phyloP scores from a whole-genome alignment of 2,113 vertebrate genomes.

The Antennarius striatus region DNA sequence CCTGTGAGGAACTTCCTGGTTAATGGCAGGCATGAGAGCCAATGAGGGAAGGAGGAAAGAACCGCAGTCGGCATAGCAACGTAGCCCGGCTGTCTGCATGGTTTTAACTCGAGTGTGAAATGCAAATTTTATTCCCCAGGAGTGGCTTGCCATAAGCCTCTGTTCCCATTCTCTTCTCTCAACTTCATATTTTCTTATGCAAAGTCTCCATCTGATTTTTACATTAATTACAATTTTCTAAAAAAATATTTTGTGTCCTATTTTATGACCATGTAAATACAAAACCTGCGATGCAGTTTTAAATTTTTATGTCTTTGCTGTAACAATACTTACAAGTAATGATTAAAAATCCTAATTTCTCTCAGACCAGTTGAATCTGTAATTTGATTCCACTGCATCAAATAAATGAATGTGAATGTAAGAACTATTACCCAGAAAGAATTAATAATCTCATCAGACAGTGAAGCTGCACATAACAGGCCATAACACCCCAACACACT shows the following conservation, averaged over 20 bases:
- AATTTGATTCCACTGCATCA: not conserved
- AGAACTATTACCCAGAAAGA: not conserved
- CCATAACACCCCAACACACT: not conserved
- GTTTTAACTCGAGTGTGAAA: constrained; percentile 78
- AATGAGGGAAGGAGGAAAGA: constrained; percentile 66
- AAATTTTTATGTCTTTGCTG: too few relatives aligned
- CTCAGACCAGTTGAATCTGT: not conserved
- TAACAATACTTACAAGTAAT: not conserved
- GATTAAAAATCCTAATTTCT: not conserved
- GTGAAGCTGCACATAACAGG: constrained; percentile 11
- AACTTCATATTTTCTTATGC: constrained; percentile 17
- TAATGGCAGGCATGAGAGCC: constrained; percentile 61
- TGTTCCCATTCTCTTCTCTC: constrained; percentile 52
- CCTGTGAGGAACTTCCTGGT: constrained; percentile 71
- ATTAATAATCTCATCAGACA: not conserved
- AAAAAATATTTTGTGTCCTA: not conserved
- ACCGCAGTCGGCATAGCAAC: constrained; percentile 84
- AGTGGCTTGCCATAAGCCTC: constrained; percentile 72
- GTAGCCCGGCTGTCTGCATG: constrained; percentile 73
- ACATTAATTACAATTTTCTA: not conserved
- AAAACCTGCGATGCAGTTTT: not conserved
- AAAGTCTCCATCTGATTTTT: not conserved
- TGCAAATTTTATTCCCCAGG: constrained; percentile 82
- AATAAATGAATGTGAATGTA: not conserved
- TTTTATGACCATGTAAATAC: not conserved